A percentile compares a stretch with the other conserved stretches of the same genome.
Evolutionary conservation across 2,888 invertebrate genomes (phyloP).

Genomic region (Mimachlamys varia): DNA sequence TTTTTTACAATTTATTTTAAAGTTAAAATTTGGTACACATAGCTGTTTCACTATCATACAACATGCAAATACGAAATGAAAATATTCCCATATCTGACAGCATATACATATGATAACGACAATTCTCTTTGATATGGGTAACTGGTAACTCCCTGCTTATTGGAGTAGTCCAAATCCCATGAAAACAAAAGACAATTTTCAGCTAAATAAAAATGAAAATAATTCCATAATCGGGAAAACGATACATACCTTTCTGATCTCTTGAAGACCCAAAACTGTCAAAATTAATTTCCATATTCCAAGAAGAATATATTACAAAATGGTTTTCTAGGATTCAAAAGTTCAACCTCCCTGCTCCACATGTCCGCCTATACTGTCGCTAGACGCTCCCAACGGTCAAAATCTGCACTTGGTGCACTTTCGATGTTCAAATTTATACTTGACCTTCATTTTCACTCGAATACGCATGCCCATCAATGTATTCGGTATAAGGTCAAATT

Average conservation of each 20-base stretch:
- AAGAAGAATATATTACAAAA: neutral
- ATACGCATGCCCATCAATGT: neutral
- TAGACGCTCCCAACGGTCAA: neutral
- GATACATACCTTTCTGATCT: neutral
- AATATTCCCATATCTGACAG: no score
- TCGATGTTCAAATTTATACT: slow-evolving; percentile 7
- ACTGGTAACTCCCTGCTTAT: no score
- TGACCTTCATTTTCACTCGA: neutral
- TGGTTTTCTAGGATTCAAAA: neutral
- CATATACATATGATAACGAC: no score
- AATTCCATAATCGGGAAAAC: neutral
- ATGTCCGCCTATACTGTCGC: neutral
- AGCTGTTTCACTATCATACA: no score
- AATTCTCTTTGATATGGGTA: no score
- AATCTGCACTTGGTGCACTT: neutral
- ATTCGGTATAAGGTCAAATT: neutral
- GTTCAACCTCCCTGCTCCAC: neutral
- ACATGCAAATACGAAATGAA: no score
- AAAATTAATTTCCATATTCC: slow-evolving; percentile 6
- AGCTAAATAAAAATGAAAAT: no score
- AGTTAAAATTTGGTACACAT: no score
- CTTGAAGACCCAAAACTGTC: neutral
- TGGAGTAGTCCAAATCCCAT: no score
- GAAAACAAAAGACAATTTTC: no score
- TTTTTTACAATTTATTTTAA: no score